A percentile compares a stretch with the other conserved stretches of the same genome.
Evolutionary conservation across 2,888 invertebrate genomes (phyloP).

Genomic region (Mythimna lalbum): DNA sequence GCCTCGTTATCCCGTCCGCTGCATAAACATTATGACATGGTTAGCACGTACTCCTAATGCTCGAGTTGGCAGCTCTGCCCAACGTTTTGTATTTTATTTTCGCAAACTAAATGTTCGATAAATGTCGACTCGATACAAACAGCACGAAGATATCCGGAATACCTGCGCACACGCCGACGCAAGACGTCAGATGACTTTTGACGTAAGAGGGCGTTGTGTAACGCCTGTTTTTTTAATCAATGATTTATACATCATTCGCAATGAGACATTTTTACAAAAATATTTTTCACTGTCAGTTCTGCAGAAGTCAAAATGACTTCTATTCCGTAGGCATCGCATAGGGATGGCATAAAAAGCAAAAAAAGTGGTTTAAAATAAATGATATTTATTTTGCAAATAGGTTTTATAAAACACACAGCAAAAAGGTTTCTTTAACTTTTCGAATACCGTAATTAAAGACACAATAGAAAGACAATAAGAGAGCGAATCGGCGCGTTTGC

Average conservation of each 20-base stretch:
- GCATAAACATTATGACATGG: conserved; percentile 50
- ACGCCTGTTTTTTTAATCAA: conserved; percentile 13
- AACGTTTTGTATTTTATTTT: conserved; percentile 58
- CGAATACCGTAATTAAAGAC: too few relatives aligned
- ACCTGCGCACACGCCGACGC: conserved; percentile 31
- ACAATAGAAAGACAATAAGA: too few relatives aligned
- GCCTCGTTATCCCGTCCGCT: conserved; percentile 30
- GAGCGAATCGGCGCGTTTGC: too few relatives aligned
- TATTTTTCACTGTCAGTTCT: too few relatives aligned
- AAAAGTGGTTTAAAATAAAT: too few relatives aligned
- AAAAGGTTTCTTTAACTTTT: too few relatives aligned
- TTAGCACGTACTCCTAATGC: conserved; percentile 33
- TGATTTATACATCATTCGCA: background rate
- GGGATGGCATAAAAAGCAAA: too few relatives aligned
- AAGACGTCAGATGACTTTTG: conserved; percentile 47
- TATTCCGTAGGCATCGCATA: too few relatives aligned
- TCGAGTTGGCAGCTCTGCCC: conserved; percentile 40
- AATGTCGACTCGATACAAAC: conserved; percentile 44
- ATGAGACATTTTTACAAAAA: too few relatives aligned
- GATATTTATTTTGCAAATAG: too few relatives aligned
- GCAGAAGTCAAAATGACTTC: too few relatives aligned
- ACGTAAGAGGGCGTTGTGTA: conserved; percentile 54
- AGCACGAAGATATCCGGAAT: conserved; percentile 47
- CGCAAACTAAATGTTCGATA: conserved; percentile 40
- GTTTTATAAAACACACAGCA: too few relatives aligned